These are phyloP conservation scores for Epinotia nisella DNA, from an alignment of 2,888 invertebrate genomes.

Conservation along the genomic window DNA sequence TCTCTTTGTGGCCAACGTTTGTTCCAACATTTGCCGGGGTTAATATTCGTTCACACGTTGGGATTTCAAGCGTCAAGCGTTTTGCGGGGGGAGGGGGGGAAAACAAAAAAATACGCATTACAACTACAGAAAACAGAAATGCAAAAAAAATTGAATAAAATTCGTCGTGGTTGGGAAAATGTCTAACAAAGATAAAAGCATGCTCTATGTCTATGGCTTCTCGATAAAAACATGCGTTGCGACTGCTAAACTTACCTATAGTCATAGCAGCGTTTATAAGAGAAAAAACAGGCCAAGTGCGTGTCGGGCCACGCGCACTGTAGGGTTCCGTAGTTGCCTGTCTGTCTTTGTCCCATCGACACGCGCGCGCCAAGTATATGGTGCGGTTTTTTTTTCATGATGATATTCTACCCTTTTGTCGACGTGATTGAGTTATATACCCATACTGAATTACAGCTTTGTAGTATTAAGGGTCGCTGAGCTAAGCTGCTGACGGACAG, in stretches of 20 bases:
- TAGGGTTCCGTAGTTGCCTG: too few species aligned
- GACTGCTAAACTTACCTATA: slow-evolving; percentile 58
- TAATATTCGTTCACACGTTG: slow-evolving; percentile 76
- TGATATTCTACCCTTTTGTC: too few species aligned
- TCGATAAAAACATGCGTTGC: slow-evolving; percentile 59
- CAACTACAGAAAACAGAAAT: slow-evolving; percentile 80
- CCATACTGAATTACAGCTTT: too few species aligned
- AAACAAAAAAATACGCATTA: slow-evolving; percentile 84
- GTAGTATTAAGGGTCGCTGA: too few species aligned
- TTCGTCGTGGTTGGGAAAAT: slow-evolving; percentile 82
- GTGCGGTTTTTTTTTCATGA: too few species aligned
- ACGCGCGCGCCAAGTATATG: too few species aligned
- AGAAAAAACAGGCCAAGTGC: too few species aligned
- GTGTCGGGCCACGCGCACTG: too few species aligned
- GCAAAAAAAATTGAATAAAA: slow-evolving; percentile 50
- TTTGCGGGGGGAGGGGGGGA: slow-evolving; percentile 76
- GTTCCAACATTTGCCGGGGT: slow-evolving; percentile 53
- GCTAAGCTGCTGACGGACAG: too few species aligned
- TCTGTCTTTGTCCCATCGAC: too few species aligned
- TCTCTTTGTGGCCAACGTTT: slow-evolving; percentile 72
- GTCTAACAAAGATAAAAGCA: slow-evolving; percentile 73
- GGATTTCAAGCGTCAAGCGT: slow-evolving; percentile 84
- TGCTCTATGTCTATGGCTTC: slow-evolving; percentile 82
- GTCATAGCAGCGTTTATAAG: slow-evolving; percentile 43
- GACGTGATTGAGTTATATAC: too few species aligned